Conservation (phyloP, 2,888 invertebrate species). For the Chloromyia formosa region DNA sequence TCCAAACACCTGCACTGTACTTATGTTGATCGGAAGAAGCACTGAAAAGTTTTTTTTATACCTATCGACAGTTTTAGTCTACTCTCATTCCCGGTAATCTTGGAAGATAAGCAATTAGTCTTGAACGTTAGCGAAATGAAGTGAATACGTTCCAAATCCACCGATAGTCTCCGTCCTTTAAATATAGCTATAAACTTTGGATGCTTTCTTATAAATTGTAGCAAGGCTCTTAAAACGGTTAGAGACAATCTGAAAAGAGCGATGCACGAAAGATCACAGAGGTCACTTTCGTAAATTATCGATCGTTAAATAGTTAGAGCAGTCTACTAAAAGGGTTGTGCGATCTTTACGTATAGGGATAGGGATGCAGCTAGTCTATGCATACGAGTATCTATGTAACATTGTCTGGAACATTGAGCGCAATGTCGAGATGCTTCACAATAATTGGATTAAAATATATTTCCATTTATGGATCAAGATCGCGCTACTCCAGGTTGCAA, state of each 20-base stretch:
- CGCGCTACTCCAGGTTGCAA: slow-evolving; percentile 30
- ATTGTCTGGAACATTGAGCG: too few relatives aligned
- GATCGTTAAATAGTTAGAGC: slow-evolving; percentile 45
- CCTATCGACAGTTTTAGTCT: slow-evolving; percentile 10
- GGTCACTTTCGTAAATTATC: slow-evolving; percentile 45
- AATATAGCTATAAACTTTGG: slow-evolving; percentile 12
- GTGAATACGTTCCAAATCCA: slow-evolving; percentile 17
- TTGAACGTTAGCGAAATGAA: slow-evolving; percentile 40
- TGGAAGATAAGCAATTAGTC: slow-evolving; percentile 43
- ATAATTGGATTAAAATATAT: slow-evolving; percentile 46
- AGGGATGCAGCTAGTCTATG: slow-evolving; percentile 15
- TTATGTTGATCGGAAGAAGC: neutral
- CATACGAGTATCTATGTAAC: slow-evolving; percentile 11
- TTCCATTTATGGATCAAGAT: slow-evolving; percentile 45
- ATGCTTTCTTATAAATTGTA: slow-evolving; percentile 27
- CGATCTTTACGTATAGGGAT: neutral
- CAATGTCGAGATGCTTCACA: slow-evolving; percentile 40
- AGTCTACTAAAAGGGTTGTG: slow-evolving; percentile 30
- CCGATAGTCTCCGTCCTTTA: slow-evolving; percentile 13
- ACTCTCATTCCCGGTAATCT: slow-evolving; percentile 36
- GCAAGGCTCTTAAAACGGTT: slow-evolving; percentile 32
- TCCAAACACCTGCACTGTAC: slow-evolving; percentile 3
- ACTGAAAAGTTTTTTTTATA: neutral
- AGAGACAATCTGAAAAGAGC: slow-evolving; percentile 45
- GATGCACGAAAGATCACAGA: slow-evolving; percentile 45